Percentiles rank a stretch among this genome's conserved stretches.
Conservation (phyloP, 2,113 vertebrate genomes). For the Ctenodactylus gundi region DNA sequence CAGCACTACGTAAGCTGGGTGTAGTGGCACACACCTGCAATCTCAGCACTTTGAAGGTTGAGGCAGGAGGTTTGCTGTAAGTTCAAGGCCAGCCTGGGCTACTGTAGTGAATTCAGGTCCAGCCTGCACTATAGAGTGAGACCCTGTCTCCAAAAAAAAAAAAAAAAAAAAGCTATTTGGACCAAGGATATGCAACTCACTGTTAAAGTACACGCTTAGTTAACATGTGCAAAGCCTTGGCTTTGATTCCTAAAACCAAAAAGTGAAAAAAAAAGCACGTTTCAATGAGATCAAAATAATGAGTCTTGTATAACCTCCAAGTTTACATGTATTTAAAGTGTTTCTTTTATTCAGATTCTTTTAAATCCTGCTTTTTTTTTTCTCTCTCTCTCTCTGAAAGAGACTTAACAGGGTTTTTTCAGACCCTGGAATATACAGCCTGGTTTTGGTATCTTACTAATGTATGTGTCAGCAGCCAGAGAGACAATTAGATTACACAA, state of each 20-base stretch:
- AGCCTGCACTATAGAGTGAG: too few species aligned
- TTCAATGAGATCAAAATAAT: not conserved
- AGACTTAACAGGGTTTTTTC: slow-evolving; percentile 14
- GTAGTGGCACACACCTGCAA: too few species aligned
- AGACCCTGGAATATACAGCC: not conserved
- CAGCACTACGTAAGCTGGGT: too few species aligned
- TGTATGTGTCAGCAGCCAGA: not conserved
- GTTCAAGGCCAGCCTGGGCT: too few species aligned
- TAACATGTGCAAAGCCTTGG: not conserved
- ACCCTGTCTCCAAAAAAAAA: too few species aligned
- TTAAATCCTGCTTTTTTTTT: not conserved
- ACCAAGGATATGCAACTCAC: not conserved
- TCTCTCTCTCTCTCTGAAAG: slow-evolving; percentile 17
- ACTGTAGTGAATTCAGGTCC: too few species aligned
- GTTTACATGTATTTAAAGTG: not conserved
- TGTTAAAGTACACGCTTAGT: not conserved
- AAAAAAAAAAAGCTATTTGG: not conserved
- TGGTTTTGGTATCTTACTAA: not conserved
- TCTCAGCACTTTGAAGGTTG: too few species aligned
- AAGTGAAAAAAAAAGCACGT: not conserved
- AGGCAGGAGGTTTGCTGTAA: too few species aligned
- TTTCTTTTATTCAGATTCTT: slow-evolving; percentile 28
- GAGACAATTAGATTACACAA: slow-evolving; percentile 8
- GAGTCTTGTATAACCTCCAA: not conserved
- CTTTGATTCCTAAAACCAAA: not conserved